Conservation (phyloP, 2,113 vertebrate genomes). For the Ammodramus savannarum region DNA sequence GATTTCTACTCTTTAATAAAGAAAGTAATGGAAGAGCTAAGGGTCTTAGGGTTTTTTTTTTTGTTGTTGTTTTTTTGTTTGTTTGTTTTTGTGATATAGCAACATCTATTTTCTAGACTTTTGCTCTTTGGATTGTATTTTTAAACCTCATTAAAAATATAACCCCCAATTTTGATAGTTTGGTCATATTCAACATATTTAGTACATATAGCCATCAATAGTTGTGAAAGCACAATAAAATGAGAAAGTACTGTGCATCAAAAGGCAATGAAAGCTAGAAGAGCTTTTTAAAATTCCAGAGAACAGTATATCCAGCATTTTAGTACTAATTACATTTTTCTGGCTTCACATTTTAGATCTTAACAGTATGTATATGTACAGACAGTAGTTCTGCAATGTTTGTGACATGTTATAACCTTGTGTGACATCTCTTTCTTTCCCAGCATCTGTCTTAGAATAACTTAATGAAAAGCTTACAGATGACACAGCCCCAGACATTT, state of each 20-base stretch:
- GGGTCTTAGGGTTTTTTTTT: fast-evolving
- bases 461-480: background rate
- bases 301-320: background rate
- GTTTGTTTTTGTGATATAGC: too few species aligned
- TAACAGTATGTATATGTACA: background rate
- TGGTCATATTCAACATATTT: background rate
- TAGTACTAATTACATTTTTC: background rate
- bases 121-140: background rate
- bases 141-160: background rate
- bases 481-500: background rate
- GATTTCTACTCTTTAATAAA: background rate
- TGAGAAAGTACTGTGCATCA: background rate
- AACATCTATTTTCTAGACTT: background rate
- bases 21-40: background rate
- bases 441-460: background rate
- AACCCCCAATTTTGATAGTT: background rate
- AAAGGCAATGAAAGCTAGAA: background rate
- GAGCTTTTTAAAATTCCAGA: background rate
- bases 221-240: background rate
- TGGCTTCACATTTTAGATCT: background rate
- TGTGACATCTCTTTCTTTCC: background rate
- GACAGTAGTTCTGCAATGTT: background rate
- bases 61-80: background rate
- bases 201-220: background rate
- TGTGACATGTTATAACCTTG: background rate